These are phyloP conservation scores for Amblyraja radiata DNA, from an alignment of 2,797 vertebrate species.

Conservation along the genomic window DNA sequence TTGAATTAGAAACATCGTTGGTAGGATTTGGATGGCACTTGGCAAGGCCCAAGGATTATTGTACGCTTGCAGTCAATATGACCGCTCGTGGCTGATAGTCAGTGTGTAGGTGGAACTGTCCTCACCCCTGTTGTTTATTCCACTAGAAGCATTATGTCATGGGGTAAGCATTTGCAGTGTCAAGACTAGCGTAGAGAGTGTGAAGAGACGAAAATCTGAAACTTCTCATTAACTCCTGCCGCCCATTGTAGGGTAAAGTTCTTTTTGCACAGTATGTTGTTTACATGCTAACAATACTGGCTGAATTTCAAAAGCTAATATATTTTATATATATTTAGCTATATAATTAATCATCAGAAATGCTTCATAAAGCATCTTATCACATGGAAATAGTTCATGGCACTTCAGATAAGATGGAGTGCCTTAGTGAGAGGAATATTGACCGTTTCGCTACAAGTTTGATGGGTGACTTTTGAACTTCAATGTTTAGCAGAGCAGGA, in stretches of 20 bases:
- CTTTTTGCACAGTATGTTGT: neutral
- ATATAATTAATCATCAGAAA: neutral
- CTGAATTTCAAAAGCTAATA: neutral
- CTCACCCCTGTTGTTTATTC: neutral
- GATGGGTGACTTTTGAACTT: neutral
- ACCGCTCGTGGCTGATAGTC: neutral
- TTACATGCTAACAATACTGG: neutral
- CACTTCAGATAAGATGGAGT: neutral
- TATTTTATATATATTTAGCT: neutral
- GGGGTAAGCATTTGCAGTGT: neutral
- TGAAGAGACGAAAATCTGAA: neutral
- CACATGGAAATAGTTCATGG: neutral
- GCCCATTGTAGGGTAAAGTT: neutral
- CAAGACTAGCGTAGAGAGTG: neutral
- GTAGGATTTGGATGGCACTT: neutral
- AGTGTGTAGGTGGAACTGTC: neutral
- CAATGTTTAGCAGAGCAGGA: neutral
- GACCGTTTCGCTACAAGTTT: neutral
- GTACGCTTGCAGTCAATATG: neutral
- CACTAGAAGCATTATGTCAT: neutral
- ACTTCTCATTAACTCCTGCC: neutral
- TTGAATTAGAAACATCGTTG: neutral
- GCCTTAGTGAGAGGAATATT: neutral
- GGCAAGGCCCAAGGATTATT: neutral
- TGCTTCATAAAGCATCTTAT: neutral